A percentile compares a stretch with the other conserved stretches of the same genome.
Conservation (phyloP, 2,888 invertebrate genomes). For the Nomada fabriciana region DNA sequence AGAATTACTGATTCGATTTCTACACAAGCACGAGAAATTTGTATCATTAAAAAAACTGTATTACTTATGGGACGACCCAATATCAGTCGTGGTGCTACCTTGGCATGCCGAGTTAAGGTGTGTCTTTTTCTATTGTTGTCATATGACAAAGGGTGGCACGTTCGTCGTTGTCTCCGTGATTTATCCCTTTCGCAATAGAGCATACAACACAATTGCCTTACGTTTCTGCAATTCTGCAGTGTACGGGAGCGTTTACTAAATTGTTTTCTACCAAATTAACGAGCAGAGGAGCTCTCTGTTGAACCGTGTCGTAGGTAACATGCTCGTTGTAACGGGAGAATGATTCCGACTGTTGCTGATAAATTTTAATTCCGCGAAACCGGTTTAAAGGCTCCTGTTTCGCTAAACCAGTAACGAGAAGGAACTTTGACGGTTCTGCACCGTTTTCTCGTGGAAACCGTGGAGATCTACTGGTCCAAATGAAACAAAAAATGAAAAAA, state of each 20-base stretch:
- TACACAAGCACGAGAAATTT: no score
- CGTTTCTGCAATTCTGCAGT: background rate
- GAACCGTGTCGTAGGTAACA: conserved; percentile 28
- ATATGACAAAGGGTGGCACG: conserved; percentile 45
- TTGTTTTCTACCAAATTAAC: background rate
- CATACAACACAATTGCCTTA: background rate
- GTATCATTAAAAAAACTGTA: no score
- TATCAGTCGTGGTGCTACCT: conserved; percentile 46
- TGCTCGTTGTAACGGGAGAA: conserved; percentile 33
- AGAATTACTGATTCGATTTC: no score
- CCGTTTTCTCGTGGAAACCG: conserved; percentile 53
- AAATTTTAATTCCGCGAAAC: conserved; percentile 56
- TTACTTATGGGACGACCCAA: background rate
- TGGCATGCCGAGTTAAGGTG: conserved; percentile 73
- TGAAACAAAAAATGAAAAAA: background rate
- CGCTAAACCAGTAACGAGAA: conserved; percentile 64
- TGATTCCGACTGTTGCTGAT: conserved; percentile 47
- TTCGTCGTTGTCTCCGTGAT: conserved; percentile 4
- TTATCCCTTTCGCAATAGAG: conserved; percentile 43
- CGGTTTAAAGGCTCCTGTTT: conserved; percentile 64
- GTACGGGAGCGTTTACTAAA: background rate
- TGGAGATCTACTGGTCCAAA: conserved; percentile 25
- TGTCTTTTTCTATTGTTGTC: conserved; percentile 71
- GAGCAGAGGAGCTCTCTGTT: background rate
- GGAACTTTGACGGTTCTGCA: conserved; percentile 40